Evolutionary conservation across 2,797 vertebrate genomes (phyloP).

Genomic region (Sebastes hubbsi): DNA sequence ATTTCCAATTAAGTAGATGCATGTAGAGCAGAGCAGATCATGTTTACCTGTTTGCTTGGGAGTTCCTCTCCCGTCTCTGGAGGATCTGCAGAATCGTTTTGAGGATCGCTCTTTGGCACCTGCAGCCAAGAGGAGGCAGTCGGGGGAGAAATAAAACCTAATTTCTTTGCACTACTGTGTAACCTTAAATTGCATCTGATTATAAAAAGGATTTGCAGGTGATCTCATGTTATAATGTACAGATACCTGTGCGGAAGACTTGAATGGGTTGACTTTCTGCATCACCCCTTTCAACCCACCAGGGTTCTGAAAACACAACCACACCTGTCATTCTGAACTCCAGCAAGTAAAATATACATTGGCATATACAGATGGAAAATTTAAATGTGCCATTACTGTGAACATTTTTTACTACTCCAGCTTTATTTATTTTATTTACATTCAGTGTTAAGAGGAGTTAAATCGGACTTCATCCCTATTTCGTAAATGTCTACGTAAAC

Average conservation of each 20-base stretch:
- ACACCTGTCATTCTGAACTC: not conserved
- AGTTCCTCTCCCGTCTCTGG: not conserved
- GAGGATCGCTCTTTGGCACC: constrained; percentile 26
- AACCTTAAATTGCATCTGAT: not conserved
- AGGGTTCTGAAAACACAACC: constrained; percentile 54
- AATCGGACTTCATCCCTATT: not conserved
- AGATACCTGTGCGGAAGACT: constrained; percentile 54
- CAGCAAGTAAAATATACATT: not conserved
- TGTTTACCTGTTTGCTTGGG: constrained; percentile 42
- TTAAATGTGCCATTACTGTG: accelerated
- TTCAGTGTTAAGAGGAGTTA: not conserved
- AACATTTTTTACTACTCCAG: not conserved
- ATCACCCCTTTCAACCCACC: constrained; percentile 58
- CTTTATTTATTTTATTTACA: not conserved
- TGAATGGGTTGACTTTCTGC: constrained; percentile 74
- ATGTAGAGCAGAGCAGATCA: not conserved
- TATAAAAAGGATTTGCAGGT: not conserved
- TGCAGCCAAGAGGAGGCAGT: not conserved
- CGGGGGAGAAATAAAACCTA: not conserved
- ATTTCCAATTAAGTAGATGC: not conserved
- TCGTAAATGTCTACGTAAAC: no score
- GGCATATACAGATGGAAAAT: not conserved
- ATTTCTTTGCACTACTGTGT: not conserved
- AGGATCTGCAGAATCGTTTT: not conserved
- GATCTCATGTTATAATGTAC: no score